Evolutionary conservation across 2,797 vertebrate species (phyloP).

Genomic region (Anguilla marmorata): DNA sequence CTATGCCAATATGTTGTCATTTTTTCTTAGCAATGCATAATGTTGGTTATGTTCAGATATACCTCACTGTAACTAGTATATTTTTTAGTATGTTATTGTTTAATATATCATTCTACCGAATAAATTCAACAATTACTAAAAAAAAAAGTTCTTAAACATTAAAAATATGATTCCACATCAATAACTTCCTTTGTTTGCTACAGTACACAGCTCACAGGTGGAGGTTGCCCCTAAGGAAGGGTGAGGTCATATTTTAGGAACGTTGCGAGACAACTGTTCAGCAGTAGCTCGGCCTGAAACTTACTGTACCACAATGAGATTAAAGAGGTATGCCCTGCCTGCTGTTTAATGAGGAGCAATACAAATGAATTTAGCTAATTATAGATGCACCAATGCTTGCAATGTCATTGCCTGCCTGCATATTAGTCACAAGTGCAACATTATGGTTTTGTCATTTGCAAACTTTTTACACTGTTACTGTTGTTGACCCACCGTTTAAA

Average conservation of each 20-base stretch:
- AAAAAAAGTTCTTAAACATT: too few species aligned
- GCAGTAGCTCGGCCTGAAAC: not conserved
- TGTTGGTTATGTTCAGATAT: too few species aligned
- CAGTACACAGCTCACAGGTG: too few species aligned
- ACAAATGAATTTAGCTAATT: constrained; percentile 4
- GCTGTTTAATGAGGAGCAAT: not conserved
- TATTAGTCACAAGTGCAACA: constrained; percentile 4
- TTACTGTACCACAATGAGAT: not conserved
- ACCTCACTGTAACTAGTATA: too few species aligned
- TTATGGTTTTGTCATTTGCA: not conserved
- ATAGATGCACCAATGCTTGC: not conserved
- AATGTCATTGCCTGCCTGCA: constrained; percentile 4
- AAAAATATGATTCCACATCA: too few species aligned
- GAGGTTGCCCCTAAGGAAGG: not conserved
- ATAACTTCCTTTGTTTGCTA: too few species aligned
- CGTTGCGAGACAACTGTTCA: not conserved
- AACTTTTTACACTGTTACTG: not conserved
- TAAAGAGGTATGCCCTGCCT: not conserved
- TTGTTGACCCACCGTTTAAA: not conserved
- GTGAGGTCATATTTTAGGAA: not conserved
- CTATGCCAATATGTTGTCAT: too few species aligned
- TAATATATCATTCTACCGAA: too few species aligned
- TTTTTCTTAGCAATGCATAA: too few species aligned
- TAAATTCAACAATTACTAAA: too few species aligned
- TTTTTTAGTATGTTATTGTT: too few species aligned